Base-by-base conservation (phyloP, 1,140 invertebrate species). In the Anastrepha ludens region DNA sequence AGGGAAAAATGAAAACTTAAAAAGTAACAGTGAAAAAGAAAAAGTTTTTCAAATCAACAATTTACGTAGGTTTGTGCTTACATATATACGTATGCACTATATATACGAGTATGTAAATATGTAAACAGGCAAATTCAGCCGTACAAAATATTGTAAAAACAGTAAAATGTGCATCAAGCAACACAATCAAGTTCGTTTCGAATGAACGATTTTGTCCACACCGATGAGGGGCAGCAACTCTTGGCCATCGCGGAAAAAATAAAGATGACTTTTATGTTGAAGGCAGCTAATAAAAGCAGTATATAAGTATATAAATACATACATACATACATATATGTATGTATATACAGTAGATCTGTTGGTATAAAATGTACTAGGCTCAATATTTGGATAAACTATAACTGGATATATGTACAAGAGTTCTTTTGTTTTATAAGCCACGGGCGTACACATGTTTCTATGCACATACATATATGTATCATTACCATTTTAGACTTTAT, bases 1-100 rank as follows among this genome's bases (percentile, higher is more conserved):
- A 74, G 67, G 67, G 13, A n/a, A 74, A 74, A 74, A 44, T 17
- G 6, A 74, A 13, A 47, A 17, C 41, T 44, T 17, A 17, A 67
- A 74, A 74, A 74, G 67, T 74, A 74, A 74, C 11, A 44, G 67
- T 39, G 39, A 17, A 74, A 74, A 62, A 44, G 15, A 47, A 74
- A 47, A 44, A 44, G 41, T 29, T 74, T 29, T 29, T 29, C 44
- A 74, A 74, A 74, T 44, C 67, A 44, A 39, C 29, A 41, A 15
- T 29, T 41, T 67, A 39, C n/a, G 29, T 15, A 44, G 2, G 20
- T 70, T 41, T 39, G 29, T 44, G 29, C 13, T 39, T 74, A n/a
- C 29, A 29, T 39, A 62, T 7, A 62, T 62, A 62, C 60, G 8
- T 62, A 62, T 62, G 60, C 15, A 62, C 60, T 11, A 55, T 55